Conservation (phyloP, 2,113 vertebrate genomes). For the Oceanites oceanicus region DNA sequence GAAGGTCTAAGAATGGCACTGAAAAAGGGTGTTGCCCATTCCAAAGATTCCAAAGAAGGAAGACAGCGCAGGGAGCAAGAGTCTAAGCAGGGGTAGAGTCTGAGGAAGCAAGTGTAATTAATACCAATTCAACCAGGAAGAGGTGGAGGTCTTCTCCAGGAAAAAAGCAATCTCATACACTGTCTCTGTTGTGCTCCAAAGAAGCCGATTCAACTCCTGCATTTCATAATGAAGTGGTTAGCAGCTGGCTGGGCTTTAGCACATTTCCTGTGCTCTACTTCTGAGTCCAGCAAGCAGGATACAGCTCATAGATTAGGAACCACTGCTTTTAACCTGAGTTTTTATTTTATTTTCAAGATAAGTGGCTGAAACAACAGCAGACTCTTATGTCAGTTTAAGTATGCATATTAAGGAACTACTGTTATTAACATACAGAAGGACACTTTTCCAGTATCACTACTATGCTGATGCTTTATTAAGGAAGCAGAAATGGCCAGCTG, state of each 20-base stretch:
- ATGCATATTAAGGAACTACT: neutral
- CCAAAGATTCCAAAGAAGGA: constrained; percentile 17
- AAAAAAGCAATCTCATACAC: neutral
- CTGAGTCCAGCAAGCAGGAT: neutral
- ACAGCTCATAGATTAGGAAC: neutral
- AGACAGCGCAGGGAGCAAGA: neutral
- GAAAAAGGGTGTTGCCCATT: neutral
- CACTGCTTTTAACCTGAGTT: neutral
- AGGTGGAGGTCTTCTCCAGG: neutral
- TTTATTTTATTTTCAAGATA: neutral
- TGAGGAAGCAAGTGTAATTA: constrained; percentile 4
- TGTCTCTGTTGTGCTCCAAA: neutral
- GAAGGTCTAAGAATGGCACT: neutral
- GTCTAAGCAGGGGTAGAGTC: neutral
- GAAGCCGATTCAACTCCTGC: neutral
- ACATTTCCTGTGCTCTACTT: neutral
- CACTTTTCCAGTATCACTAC: neutral
- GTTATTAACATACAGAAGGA: neutral
- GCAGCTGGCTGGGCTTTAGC: neutral
- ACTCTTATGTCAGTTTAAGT: neutral
- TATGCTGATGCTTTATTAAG: neutral
- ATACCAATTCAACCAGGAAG: neutral
- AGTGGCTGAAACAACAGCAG: neutral
- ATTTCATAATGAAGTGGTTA: neutral
- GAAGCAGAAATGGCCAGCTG: neutral